phyloP scores from a whole-genome alignment of 2,888 invertebrate genomes.

The Hololepta plana region DNA sequence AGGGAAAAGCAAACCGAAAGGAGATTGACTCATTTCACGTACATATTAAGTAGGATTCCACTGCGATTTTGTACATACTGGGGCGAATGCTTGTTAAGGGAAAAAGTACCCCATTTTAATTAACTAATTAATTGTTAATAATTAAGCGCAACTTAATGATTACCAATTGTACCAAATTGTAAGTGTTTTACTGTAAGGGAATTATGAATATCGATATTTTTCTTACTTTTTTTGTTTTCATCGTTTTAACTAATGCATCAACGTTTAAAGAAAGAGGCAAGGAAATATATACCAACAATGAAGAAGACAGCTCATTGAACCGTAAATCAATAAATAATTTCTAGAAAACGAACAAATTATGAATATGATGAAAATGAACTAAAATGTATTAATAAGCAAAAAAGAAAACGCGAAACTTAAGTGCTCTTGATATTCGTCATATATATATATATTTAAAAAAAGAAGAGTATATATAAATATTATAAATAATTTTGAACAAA shows the following conservation, averaged over 20 bases:
- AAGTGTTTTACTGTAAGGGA: conserved; percentile 16
- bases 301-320: conserved; percentile 23
- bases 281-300: conserved; percentile 3
- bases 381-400: conserved; percentile 3
- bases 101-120: no score
- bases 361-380: conserved; percentile 7
- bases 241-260: no score
- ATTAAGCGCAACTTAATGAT: conserved; percentile 16
- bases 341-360: conserved; percentile 5
- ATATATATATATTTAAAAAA: conserved; percentile 10
- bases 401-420: conserved; percentile 24
- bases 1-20: no score
- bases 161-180: conserved; percentile 25
- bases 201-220: no score
- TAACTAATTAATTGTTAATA: conserved; percentile 7
- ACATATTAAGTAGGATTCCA: no score
- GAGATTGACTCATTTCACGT: no score
- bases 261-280: no score
- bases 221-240: no score
- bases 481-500: conserved; percentile 10
- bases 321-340: conserved; percentile 3
- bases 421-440: conserved; percentile 31
- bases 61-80: conserved; percentile 12
- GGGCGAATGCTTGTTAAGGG: no score
- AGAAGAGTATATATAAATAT: neutral